These are phyloP conservation scores for Chaetodon auriga DNA, from an alignment of 2,113 vertebrate species.

Conservation along the genomic window DNA sequence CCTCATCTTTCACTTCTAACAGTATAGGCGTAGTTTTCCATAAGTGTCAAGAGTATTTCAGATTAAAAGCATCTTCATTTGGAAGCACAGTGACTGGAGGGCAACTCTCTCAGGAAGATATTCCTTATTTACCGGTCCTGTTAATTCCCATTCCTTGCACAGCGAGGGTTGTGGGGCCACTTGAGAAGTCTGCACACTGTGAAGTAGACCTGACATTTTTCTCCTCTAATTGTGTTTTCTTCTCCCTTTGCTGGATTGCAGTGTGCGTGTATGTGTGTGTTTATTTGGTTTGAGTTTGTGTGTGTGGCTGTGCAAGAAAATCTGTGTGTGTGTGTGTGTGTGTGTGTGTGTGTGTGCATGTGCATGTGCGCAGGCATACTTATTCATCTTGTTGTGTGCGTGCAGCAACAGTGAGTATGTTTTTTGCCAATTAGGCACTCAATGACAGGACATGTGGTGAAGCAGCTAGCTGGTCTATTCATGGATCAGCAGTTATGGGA, in stretches of 20 bases:
- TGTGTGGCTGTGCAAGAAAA: constrained; percentile 25
- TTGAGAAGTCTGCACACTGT: constrained; percentile 64
- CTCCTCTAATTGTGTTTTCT: constrained; percentile 78
- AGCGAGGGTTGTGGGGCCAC: constrained; percentile 48
- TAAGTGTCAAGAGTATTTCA: constrained; percentile 49
- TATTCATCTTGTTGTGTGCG: constrained; percentile 70
- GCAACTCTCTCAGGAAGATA: constrained; percentile 52
- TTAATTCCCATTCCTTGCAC: constrained; percentile 77
- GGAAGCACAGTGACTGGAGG: constrained; percentile 43
- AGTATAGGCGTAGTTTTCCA: constrained; percentile 6
- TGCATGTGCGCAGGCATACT: constrained; percentile 25
- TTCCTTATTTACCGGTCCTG: constrained; percentile 61
- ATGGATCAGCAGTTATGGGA: constrained; percentile 82
- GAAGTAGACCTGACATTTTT: constrained; percentile 76
- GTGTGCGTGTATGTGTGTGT: constrained; percentile 22
- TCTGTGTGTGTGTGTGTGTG: constrained; percentile 33
- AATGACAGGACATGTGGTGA: constrained; percentile 83
- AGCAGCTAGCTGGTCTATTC: constrained; percentile 78
- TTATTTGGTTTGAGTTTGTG: constrained; percentile 37
- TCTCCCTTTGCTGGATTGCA: constrained; percentile 57
- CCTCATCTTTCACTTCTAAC: constrained; percentile 10
- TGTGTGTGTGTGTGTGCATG: constrained; percentile 11
- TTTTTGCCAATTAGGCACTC: constrained; percentile 83
- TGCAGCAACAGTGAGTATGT: constrained; percentile 66
- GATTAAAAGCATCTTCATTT: constrained; percentile 64